Percentiles rank a stretch among this genome's conserved stretches.
Conservation (phyloP, 2,113 vertebrate genomes). For the Polypterus bichir region DNA sequence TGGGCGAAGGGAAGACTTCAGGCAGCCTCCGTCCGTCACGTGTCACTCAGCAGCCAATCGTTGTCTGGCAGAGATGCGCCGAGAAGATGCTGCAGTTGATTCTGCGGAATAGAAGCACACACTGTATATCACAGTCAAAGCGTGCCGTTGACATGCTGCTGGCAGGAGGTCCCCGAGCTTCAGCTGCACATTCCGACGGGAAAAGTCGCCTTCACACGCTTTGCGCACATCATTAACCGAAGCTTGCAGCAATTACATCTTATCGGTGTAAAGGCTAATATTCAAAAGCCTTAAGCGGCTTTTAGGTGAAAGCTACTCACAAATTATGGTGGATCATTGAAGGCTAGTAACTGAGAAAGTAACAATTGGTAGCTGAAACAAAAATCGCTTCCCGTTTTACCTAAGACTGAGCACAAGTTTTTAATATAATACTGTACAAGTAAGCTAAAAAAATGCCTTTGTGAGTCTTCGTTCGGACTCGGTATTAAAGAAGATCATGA, state of each 20-base stretch:
- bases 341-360: no score
- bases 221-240: background rate
- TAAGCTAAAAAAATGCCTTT: no score
- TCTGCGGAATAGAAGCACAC: slow-evolving; percentile 26
- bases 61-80: slow-evolving; percentile 17
- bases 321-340: no score
- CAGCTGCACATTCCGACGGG: background rate
- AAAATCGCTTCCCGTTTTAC: no score
- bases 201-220: slow-evolving; percentile 1
- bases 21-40: slow-evolving; percentile 50
- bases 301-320: no score
- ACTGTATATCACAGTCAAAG: slow-evolving; percentile 17
- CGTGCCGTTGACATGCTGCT: slow-evolving; percentile 10
- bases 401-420: no score
- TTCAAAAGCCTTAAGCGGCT: no score
- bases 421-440: no score
- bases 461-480: no score
- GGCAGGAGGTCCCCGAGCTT: slow-evolving; percentile 4
- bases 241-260: slow-evolving; percentile 3
- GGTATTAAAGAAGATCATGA: no score
- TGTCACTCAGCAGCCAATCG: slow-evolving; percentile 58
- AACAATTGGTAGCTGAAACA: no score
- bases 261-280: slow-evolving; percentile 2
- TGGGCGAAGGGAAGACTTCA: slow-evolving; percentile 42
- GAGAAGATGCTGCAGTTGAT: slow-evolving; percentile 46